phyloP scores from a whole-genome alignment of 2,797 vertebrate genomes.

The Acanthiza pusilla region DNA sequence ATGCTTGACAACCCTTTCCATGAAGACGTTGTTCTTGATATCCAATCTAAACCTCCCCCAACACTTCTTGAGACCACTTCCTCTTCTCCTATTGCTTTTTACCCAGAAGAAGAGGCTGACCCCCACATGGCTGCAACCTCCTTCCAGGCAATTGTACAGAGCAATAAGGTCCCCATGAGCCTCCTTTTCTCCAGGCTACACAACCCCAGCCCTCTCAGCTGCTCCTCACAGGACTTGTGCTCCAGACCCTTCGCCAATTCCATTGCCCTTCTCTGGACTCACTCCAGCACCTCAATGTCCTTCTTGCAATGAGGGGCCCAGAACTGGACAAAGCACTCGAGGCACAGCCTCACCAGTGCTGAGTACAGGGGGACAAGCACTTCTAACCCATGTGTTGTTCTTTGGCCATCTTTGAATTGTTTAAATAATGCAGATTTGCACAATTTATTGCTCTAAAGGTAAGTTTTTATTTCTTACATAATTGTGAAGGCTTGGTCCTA shows the following conservation, averaged over 20 bases:
- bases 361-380: rapidly evolving
- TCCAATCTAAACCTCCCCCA: neutral
- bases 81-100: neutral
- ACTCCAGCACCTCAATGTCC: neutral
- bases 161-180: rapidly evolving
- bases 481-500: neutral
- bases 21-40: neutral
- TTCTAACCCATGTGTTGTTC: neutral
- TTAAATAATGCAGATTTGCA: neutral
- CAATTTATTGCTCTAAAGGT: neutral
- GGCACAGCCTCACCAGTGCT: neutral
- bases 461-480: neutral
- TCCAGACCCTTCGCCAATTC: neutral
- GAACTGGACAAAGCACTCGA: rapidly evolving
- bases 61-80: neutral
- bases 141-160: neutral
- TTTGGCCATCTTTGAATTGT: neutral
- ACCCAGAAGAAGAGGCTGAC: neutral
- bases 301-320: neutral
- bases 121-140: neutral
- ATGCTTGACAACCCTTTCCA: neutral
- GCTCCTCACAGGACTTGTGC: neutral
- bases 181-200: neutral
- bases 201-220: rapidly evolving
- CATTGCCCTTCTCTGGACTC: rapidly evolving